Conservation (phyloP, 2,797 vertebrate species). For the Peromyscus aztecus region DNA sequence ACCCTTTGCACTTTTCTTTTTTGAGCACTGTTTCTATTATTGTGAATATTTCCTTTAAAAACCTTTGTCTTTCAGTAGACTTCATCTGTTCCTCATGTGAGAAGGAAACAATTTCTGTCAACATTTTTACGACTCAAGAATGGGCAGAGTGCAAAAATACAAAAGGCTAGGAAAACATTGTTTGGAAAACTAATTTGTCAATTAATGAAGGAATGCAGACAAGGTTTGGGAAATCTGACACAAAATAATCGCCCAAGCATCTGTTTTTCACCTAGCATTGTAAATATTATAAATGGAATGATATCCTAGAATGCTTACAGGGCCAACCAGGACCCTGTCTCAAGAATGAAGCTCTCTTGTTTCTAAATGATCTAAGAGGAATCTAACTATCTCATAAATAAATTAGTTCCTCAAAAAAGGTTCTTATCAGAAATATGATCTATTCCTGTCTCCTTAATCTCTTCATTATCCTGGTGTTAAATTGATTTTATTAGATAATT, state of each 20-base stretch:
- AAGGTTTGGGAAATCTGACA: constrained; percentile 18
- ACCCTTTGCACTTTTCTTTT: not conserved
- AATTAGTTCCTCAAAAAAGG: constrained; percentile 44
- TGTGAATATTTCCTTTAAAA: constrained; percentile 35
- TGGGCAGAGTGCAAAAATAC: not conserved
- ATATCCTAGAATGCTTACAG: not conserved
- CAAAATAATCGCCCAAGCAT: constrained; percentile 20
- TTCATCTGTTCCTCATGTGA: not conserved
- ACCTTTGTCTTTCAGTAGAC: not conserved
- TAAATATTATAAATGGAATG: not conserved
- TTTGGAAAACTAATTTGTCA: constrained; percentile 46
- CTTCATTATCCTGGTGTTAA: constrained; percentile 38
- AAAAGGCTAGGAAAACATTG: not conserved
- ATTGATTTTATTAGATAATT: constrained; percentile 67
- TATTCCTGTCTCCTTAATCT: constrained; percentile 56
- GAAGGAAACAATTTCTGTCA: not conserved
- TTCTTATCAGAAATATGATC: constrained; percentile 17
- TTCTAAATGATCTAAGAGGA: constrained; percentile 66
- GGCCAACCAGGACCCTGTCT: not conserved
- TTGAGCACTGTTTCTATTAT: not conserved
- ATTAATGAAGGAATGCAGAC: constrained; percentile 18
- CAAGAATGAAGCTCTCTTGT: constrained; percentile 48
- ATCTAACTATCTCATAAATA: constrained; percentile 55
- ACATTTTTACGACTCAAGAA: not conserved
- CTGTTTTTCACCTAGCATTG: not conserved